phyloP scores from a whole-genome alignment of 2,113 vertebrate genomes.

The Craseonycteris thonglongyai region DNA sequence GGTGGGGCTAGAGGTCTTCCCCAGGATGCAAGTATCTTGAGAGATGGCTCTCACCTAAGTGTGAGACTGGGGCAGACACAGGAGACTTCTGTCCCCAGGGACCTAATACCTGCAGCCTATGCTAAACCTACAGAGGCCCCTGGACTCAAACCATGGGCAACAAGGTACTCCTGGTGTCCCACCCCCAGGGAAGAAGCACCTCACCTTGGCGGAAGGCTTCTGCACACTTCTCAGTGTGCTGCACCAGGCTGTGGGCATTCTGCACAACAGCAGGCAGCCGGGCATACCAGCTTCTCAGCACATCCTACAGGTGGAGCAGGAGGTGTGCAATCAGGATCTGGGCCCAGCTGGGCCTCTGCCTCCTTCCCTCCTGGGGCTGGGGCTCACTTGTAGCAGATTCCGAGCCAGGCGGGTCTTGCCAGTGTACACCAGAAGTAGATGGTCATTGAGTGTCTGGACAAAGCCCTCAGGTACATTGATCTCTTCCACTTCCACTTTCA shows the following conservation, averaged over 20 bases:
- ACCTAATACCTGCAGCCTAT: not conserved
- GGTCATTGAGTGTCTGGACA: conserved; percentile 82
- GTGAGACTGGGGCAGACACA: not conserved
- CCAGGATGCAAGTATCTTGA: not conserved
- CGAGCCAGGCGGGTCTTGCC: conserved; percentile 95
- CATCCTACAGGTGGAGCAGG: conserved; percentile 81
- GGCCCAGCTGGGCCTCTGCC: not conserved
- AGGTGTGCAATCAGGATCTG: not conserved
- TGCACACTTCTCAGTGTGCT: conserved; percentile 86
- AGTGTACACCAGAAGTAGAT: conserved; percentile 93
- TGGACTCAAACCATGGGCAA: not conserved
- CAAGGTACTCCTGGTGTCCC: not conserved
- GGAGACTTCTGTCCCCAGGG: not conserved
- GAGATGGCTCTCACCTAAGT: not conserved
- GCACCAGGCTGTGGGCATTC: conserved; percentile 84
- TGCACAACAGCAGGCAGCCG: conserved; percentile 84
- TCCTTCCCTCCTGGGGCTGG: not conserved
- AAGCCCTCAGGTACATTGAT: conserved; percentile 81
- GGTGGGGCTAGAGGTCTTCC: not conserved
- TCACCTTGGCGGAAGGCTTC: conserved; percentile 84
- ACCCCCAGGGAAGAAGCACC: not conserved
- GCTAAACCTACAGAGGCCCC: not conserved
- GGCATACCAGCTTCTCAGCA: conserved; percentile 94
- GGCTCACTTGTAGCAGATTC: conserved; percentile 93
- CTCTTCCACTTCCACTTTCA: conserved; percentile 88